phyloP scores from a whole-genome alignment of 2,888 invertebrate species.

The Drosophila putrida region DNA sequence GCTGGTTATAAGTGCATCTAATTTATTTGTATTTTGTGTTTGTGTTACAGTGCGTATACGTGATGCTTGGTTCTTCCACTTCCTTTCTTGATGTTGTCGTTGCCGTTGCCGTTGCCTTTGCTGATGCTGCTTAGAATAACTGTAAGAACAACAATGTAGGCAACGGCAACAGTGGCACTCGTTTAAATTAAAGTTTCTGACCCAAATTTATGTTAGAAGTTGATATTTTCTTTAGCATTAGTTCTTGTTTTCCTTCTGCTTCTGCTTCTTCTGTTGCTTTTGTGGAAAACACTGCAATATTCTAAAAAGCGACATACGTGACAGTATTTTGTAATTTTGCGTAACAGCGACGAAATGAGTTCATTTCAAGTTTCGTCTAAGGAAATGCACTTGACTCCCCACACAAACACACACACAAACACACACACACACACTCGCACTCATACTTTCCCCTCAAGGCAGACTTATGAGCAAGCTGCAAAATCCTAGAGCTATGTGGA shows the following conservation, averaged over 20 bases:
- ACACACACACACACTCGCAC: neutral
- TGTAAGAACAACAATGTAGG: slow-evolving; percentile 50
- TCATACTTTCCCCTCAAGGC: neutral
- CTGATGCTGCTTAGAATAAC: slow-evolving; percentile 23
- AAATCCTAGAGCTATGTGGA: slow-evolving; percentile 36
- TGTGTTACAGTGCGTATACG: slow-evolving; percentile 74
- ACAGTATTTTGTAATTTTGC: slow-evolving; percentile 77
- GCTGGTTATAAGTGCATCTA: slow-evolving; percentile 74
- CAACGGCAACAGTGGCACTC: slow-evolving; percentile 61
- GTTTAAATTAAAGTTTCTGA: slow-evolving; percentile 79
- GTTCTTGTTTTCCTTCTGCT: slow-evolving; percentile 23
- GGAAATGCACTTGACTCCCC: slow-evolving; percentile 55
- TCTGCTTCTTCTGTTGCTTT: slow-evolving; percentile 17
- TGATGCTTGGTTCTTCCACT: slow-evolving; percentile 50
- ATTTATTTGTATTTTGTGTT: slow-evolving; percentile 81
- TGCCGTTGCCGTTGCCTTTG: slow-evolving; percentile 12
- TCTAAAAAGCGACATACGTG: slow-evolving; percentile 81
- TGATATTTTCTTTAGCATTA: slow-evolving; percentile 71
- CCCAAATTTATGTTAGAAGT: slow-evolving; percentile 81
- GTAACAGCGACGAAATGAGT: slow-evolving; percentile 68
- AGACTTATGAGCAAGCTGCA: slow-evolving; percentile 45
- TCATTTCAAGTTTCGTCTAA: slow-evolving; percentile 59
- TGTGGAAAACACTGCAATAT: slow-evolving; percentile 54
- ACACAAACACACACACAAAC: neutral
- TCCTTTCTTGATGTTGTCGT: neutral